Percentiles rank a stretch among this genome's conserved stretches.
phyloP scores from a whole-genome alignment of 64 coral and sea anemone genomes.

The Dendrophyllia cribrosa region DNA sequence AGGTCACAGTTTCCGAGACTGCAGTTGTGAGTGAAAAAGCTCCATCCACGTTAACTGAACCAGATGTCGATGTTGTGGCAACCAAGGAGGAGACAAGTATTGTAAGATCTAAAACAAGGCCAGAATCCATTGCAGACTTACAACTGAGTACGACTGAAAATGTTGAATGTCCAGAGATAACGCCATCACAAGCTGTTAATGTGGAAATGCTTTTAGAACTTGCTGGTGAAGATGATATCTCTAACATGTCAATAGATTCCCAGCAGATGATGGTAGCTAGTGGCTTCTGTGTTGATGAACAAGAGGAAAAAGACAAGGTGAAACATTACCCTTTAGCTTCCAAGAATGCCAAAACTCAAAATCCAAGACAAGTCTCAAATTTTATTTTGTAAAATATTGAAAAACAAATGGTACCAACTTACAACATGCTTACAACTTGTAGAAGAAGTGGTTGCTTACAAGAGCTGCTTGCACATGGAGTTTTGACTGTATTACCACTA shows the following conservation, averaged over 20 bases:
- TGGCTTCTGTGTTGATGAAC: slow-evolving; percentile 27
- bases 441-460: no score
- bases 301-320: not conserved
- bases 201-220: slow-evolving; percentile 85
- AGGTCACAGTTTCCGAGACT: not conserved
- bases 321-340: no score
- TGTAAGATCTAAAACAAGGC: not conserved
- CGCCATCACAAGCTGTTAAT: slow-evolving; percentile 80
- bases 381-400: no score
- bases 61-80: not conserved
- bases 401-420: no score
- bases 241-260: not conserved
- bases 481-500: no score
- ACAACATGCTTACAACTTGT: no score
- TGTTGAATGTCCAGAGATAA: slow-evolving; percentile 15
- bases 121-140: not conserved
- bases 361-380: no score
- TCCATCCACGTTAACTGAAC: not conserved
- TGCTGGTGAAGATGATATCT: slow-evolving; percentile 23
- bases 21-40: not conserved
- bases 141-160: not conserved
- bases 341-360: no score
- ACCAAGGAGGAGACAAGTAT: not conserved
- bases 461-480: no score
- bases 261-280: slow-evolving; percentile 15